phyloP scores from a whole-genome alignment of 2,888 invertebrate genomes.

The Macrophya annulata region DNA sequence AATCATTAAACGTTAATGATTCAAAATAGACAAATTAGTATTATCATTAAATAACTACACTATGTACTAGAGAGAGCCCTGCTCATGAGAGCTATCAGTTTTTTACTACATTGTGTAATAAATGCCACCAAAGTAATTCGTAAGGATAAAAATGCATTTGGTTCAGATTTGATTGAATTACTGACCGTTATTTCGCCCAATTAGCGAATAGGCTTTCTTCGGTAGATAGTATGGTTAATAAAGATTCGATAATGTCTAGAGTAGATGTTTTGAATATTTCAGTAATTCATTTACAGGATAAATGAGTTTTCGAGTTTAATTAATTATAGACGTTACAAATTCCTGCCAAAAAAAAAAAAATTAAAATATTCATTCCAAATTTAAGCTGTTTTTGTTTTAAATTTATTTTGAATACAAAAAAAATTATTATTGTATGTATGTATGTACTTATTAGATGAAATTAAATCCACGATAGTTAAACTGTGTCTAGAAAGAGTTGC shows the following conservation, averaged over 20 bases:
- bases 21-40: neutral
- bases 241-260: slow-evolving; percentile 1
- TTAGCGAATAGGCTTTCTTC: neutral
- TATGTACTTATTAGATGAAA: slow-evolving; percentile 1
- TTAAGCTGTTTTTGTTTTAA: neutral
- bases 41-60: neutral
- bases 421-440: neutral
- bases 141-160: neutral
- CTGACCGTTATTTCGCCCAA: neutral
- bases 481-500: neutral
- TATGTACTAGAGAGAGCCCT: neutral
- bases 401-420: neutral
- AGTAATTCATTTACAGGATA: neutral
- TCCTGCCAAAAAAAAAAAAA: slow-evolving; percentile 20
- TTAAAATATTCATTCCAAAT: slow-evolving; percentile 13
- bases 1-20: neutral
- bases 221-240: neutral
- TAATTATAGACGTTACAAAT: neutral
- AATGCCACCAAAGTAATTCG: neutral
- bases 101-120: neutral
- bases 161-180: neutral
- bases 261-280: neutral
- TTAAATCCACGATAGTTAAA: neutral
- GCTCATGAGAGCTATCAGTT: neutral
- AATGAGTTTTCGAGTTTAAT: neutral